A percentile compares a stretch with the other conserved stretches of the same genome.
Evolutionary conservation across 2,797 vertebrate species (phyloP).

Genomic region (Cheirogaleus major): DNA sequence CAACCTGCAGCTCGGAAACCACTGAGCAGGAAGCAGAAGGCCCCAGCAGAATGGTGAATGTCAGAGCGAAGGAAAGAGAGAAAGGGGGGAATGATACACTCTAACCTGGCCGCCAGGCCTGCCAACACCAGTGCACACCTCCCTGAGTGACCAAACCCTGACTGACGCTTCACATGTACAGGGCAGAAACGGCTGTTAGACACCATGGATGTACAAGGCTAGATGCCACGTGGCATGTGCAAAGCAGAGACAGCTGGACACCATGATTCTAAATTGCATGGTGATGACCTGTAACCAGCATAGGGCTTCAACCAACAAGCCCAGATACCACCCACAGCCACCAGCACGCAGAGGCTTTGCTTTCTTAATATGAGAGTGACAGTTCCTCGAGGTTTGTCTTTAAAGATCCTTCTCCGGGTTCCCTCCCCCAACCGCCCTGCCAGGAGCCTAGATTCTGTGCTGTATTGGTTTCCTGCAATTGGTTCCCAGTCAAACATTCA

Average conservation of each 20-base stretch:
- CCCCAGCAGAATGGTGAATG: background rate
- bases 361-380: background rate
- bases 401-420: background rate
- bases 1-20: background rate
- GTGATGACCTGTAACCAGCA: background rate
- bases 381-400: background rate
- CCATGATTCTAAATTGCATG: background rate
- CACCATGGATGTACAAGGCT: background rate
- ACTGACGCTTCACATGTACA: fast-evolving
- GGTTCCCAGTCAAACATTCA: background rate
- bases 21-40: background rate
- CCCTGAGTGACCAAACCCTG: too few relatives aligned
- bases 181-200: background rate
- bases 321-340: background rate
- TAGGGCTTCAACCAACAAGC: background rate
- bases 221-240: fast-evolving
- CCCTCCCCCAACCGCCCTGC: background rate
- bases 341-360: background rate
- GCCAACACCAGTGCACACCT: too few relatives aligned
- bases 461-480: background rate
- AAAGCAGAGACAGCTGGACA: background rate
- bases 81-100: background rate
- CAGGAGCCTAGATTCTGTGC: background rate
- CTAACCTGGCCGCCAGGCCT: background rate
- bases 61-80: too few relatives aligned